Conservation (phyloP, 2,113 vertebrate species). For the Crocuta crocuta region DNA sequence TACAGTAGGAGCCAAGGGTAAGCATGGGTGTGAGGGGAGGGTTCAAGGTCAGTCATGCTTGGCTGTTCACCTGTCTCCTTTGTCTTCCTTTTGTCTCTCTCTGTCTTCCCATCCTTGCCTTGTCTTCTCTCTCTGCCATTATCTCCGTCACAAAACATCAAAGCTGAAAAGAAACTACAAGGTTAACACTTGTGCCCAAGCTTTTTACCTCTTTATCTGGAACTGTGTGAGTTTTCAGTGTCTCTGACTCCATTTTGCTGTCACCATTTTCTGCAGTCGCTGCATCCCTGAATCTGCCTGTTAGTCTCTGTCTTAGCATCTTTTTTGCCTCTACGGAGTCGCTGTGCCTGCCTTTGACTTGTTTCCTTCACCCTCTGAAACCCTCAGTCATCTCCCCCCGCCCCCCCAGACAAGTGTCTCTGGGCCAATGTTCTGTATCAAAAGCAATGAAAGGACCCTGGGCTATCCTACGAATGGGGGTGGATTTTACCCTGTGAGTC, state of each 20-base stretch:
- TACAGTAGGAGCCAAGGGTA: neutral
- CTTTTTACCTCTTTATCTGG: neutral
- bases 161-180: neutral
- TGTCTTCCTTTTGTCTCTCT: neutral
- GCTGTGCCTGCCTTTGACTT: neutral
- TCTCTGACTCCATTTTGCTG: neutral
- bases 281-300: neutral
- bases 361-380: slow-evolving; percentile 38
- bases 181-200: neutral
- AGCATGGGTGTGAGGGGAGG: neutral
- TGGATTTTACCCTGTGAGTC: neutral
- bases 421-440: neutral
- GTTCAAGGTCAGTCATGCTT: neutral
- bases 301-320: neutral
- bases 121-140: neutral
- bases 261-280: neutral
- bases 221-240: neutral
- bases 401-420: slow-evolving; percentile 17
- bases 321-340: neutral
- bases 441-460: neutral
- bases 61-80: neutral
- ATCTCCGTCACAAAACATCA: neutral
- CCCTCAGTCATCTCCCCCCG: neutral
- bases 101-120: neutral
- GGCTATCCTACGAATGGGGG: neutral